These are phyloP conservation scores for Antitype chi DNA, from an alignment of 2,888 invertebrate species.

Conservation along the genomic window DNA sequence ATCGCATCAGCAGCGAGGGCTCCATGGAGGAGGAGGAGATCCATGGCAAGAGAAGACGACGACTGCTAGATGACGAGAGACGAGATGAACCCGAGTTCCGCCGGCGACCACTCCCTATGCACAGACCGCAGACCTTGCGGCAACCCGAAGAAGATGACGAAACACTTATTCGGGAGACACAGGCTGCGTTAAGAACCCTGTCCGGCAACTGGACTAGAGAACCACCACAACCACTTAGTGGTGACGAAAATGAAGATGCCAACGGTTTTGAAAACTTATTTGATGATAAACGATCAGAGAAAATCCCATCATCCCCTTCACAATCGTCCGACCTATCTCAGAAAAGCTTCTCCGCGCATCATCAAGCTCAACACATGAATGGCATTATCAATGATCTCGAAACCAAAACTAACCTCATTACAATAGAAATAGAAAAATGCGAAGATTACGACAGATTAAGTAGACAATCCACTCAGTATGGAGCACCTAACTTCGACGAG, in stretches of 20 bases:
- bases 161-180: constrained; percentile 96
- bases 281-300: constrained; percentile 94
- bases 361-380: constrained; percentile 77
- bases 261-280: constrained; percentile 96
- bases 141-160: constrained; percentile 93
- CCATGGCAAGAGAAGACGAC: constrained; percentile 85
- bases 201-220: constrained; percentile 96
- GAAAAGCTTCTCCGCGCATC: constrained; percentile 91
- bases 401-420: constrained; percentile 73
- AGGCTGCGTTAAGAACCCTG: constrained; percentile 96
- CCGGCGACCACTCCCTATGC: constrained; percentile 76
- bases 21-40: constrained; percentile 87
- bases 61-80: constrained; percentile 87
- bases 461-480: constrained; percentile 91
- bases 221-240: constrained; percentile 91
- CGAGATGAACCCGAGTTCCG: constrained; percentile 77
- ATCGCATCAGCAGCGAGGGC: constrained; percentile 81
- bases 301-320: constrained; percentile 92
- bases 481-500: constrained; percentile 94
- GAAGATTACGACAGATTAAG: constrained; percentile 85
- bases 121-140: constrained; percentile 83
- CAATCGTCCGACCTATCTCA: constrained; percentile 92
- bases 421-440: constrained; percentile 80
- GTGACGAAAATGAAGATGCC: constrained; percentile 94
- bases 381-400: constrained; percentile 75